A percentile compares a stretch with the other conserved stretches of the same genome.
Conservation (phyloP, 2,888 invertebrate genomes). For the Yponomeuta plumbellus region DNA sequence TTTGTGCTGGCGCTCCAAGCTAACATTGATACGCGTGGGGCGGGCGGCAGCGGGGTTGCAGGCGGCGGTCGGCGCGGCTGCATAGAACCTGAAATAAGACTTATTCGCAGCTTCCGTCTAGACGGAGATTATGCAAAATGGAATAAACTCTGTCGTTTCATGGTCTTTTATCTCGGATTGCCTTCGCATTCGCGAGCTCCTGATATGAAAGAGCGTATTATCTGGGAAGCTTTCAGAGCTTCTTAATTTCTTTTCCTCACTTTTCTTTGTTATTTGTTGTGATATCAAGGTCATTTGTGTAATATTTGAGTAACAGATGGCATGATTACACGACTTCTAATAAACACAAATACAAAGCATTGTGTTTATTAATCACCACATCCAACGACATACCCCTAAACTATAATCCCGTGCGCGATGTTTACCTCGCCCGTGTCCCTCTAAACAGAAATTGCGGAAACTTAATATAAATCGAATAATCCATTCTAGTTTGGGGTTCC, state of each 20-base stretch:
- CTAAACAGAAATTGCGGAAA: conserved; percentile 71
- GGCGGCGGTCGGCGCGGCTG: conserved; percentile 3
- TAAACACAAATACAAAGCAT: conserved; percentile 54
- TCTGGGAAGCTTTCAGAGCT: neutral
- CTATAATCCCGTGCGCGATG: conserved; percentile 45
- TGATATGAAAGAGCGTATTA: neutral
- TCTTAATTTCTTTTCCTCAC: neutral
- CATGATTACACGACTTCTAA: conserved; percentile 41
- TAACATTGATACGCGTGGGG: conserved; percentile 2
- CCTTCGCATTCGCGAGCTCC: conserved; percentile 31
- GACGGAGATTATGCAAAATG: conserved; percentile 70
- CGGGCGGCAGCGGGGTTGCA: conserved; percentile 5
- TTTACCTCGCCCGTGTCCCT: conserved; percentile 57
- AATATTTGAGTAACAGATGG: conserved; percentile 59
- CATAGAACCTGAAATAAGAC: conserved; percentile 21
- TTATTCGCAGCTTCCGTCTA: conserved; percentile 63
- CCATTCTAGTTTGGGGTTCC: conserved; percentile 46
- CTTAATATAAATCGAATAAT: conserved; percentile 75
- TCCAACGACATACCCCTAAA: conserved; percentile 48
- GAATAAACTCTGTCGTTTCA: conserved; percentile 53
- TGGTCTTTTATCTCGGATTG: conserved; percentile 53
- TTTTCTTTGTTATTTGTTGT: neutral
- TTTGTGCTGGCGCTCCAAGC: neutral
- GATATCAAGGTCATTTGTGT: neutral
- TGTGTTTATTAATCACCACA: conserved; percentile 60